Conservation (phyloP, 2,113 vertebrate species). For the Chaetura pelagica region DNA sequence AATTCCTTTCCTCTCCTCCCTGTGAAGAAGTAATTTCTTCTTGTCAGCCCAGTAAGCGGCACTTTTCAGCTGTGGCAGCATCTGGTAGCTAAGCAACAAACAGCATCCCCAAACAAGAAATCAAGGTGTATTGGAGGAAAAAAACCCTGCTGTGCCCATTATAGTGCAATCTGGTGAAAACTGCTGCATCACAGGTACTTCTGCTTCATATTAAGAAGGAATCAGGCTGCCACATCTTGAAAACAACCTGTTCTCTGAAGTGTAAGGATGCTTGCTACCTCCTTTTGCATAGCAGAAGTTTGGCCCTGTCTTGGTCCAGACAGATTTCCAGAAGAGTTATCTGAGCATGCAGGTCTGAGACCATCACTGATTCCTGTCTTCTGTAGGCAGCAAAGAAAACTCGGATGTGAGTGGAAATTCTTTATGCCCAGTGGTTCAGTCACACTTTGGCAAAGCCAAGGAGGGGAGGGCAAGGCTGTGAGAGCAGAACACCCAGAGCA, state of each 20-base stretch:
- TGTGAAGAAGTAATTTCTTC: not conserved
- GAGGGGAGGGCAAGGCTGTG: not conserved
- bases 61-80: not conserved
- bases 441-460: not conserved
- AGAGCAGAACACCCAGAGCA: not conserved
- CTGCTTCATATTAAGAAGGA: not conserved
- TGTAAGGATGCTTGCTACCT: not conserved
- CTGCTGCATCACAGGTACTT: not conserved
- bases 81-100: conserved; percentile 64
- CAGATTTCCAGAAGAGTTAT: not conserved
- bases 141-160: not conserved
- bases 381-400: not conserved
- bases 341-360: not conserved
- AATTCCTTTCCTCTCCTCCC: not conserved
- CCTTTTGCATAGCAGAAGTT: not conserved
- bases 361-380: not conserved
- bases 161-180: conserved; percentile 43
- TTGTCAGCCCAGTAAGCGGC: not conserved
- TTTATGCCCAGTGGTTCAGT: not conserved
- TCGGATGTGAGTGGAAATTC: not conserved
- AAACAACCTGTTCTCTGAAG: not conserved
- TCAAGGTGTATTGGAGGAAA: conserved; percentile 20
- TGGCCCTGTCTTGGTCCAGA: not conserved
- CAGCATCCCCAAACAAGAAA: conserved; percentile 62
- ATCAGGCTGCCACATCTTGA: not conserved